phyloP scores from a whole-genome alignment of 2,888 invertebrate genomes.

The Stenodera caucasica region DNA sequence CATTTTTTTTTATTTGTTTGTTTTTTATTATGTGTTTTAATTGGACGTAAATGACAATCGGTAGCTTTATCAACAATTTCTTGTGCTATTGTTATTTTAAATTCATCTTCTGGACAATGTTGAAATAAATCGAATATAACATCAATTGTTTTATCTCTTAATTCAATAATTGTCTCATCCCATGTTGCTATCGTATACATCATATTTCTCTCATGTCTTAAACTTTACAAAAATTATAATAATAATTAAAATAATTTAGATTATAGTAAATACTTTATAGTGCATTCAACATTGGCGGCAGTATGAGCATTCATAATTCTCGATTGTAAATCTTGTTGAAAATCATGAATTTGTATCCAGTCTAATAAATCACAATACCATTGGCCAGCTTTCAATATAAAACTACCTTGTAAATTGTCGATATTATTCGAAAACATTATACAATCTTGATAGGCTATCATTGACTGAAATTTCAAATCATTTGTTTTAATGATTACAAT shows the following conservation, averaged over 20 bases:
- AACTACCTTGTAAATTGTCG: conserved; percentile 35
- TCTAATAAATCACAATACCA: conserved; percentile 56
- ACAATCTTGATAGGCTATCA: conserved; percentile 29
- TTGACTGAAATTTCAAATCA: conserved; percentile 30
- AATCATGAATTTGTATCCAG: conserved; percentile 42
- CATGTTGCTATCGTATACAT: conserved; percentile 42
- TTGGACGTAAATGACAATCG: conserved; percentile 61
- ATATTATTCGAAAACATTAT: conserved; percentile 20
- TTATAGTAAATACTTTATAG: conserved; percentile 27
- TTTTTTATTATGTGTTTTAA: conserved; percentile 37
- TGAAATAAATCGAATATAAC: conserved; percentile 39
- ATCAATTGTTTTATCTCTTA: conserved; percentile 47
- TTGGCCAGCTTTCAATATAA: conserved; percentile 42
- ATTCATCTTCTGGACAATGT: conserved; percentile 30
- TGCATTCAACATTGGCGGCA: conserved; percentile 35
- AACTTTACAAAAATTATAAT: conserved; percentile 4
- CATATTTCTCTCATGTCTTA: conserved; percentile 30
- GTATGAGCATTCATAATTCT: conserved; percentile 39
- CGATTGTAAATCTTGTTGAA: conserved; percentile 43
- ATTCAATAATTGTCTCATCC: conserved; percentile 45
- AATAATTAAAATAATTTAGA: neutral
- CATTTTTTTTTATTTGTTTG: conserved; percentile 46
- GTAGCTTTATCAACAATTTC: conserved; percentile 57
- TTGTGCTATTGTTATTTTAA: conserved; percentile 35
- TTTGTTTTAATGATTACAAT: neutral